Base-by-base conservation (phyloP, 2,888 invertebrate genomes). In the Limenitis camilla region DNA sequence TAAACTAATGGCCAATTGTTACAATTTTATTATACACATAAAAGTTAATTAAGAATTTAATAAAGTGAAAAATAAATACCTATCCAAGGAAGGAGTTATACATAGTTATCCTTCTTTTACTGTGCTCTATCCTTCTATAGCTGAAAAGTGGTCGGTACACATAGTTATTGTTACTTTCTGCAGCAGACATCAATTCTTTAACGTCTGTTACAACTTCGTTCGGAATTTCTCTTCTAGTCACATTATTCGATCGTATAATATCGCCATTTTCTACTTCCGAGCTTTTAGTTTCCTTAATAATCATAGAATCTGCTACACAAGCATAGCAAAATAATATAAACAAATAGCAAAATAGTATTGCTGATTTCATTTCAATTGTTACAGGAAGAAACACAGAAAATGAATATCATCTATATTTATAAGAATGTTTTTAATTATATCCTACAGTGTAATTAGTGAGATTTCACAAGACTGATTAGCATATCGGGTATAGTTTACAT, bases 1-100 rank as follows among this genome's bases (percentile, higher is more conserved):
- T n/a, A n/a, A n/a, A n/a, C n/a, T n/a, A n/a, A n/a, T n/a, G n/a
- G n/a, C n/a, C n/a, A n/a, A n/a, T n/a, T n/a, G n/a, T n/a, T n/a
- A n/a, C n/a, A n/a, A n/a, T n/a, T n/a, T n/a, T n/a, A n/a, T n/a
- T n/a, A n/a, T n/a, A n/a, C n/a, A n/a, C n/a, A n/a, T n/a, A n/a
- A n/a, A n/a, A n/a, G n/a, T n/a, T n/a, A n/a, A n/a, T n/a, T n/a
- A n/a, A n/a, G n/a, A n/a, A n/a, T n/a, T n/a, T 19, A 27, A 8
- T 2, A 47, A 6, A 40, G 28, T 5, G 8, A 5, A 7, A 11
- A n/a, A n/a, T 9, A 50, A 38, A 3, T 53, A 42, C 33, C 46
- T 80, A 85, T 62, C 86, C 86, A 57, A 78, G 80, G 62, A 86
- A 86, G 7, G 86, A 67, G 60, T 85, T 85, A 45, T 65, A 85